Conservation (phyloP, 2,888 invertebrate species). For the Caenorhabditis panamensis region DNA sequence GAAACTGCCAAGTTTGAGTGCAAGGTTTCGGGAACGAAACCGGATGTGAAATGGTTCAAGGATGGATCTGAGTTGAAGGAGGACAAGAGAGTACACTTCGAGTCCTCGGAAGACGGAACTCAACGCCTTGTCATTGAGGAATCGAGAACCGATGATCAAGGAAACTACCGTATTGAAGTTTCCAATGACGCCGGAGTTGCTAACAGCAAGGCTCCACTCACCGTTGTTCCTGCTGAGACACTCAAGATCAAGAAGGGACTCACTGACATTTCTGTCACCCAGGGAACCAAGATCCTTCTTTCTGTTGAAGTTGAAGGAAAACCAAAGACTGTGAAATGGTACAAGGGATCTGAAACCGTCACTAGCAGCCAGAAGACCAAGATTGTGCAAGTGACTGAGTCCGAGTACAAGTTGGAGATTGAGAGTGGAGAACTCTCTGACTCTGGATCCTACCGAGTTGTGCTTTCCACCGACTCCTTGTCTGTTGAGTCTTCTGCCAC, state of each 20-base stretch:
- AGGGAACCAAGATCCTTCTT: slow-evolving; percentile 73
- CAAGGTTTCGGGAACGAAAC: slow-evolving; percentile 85
- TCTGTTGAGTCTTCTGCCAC: slow-evolving; percentile 77
- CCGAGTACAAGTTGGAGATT: slow-evolving; percentile 70
- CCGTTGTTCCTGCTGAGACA: slow-evolving; percentile 67
- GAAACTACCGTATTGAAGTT: slow-evolving; percentile 91
- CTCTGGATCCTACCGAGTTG: slow-evolving; percentile 73
- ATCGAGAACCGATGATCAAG: slow-evolving; percentile 82
- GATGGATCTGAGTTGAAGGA: slow-evolving; percentile 84
- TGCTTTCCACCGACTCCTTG: slow-evolving; percentile 74
- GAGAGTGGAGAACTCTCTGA: slow-evolving; percentile 68
- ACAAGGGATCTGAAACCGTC: slow-evolving; percentile 94
- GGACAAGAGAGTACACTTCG: slow-evolving; percentile 83
- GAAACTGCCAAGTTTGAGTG: slow-evolving; percentile 91
- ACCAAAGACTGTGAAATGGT: slow-evolving; percentile 95
- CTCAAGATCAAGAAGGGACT: slow-evolving; percentile 72
- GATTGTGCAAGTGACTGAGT: slow-evolving; percentile 74
- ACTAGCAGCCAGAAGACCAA: slow-evolving; percentile 84
- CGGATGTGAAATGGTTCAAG: slow-evolving; percentile 91
- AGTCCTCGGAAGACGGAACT: slow-evolving; percentile 77
- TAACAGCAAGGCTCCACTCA: slow-evolving; percentile 74
- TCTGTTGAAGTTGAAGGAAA: slow-evolving; percentile 90
- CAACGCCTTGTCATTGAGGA: slow-evolving; percentile 81
- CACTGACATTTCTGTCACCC: slow-evolving; percentile 80
- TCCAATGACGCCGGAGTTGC: slow-evolving; percentile 87